These are phyloP conservation scores for Empis stercorea DNA, from an alignment of 2,888 invertebrate species.

Conservation along the genomic window DNA sequence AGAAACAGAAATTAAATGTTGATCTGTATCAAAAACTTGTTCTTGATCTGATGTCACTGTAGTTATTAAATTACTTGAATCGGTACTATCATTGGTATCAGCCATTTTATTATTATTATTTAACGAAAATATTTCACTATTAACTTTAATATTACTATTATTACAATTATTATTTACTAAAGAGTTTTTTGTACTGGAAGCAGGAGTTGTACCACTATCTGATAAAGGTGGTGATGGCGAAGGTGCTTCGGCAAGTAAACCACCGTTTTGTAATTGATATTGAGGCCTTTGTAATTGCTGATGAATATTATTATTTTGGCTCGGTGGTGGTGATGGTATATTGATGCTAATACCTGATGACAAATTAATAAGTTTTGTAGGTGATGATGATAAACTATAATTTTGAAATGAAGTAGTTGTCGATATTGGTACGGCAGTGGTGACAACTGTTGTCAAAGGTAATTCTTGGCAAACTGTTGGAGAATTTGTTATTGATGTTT, in stretches of 20 bases:
- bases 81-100: slow-evolving; percentile 17
- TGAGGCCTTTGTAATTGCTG: slow-evolving; percentile 1
- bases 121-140: slow-evolving; percentile 5
- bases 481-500: slow-evolving; percentile 10
- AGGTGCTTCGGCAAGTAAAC: slow-evolving; percentile 30
- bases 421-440: slow-evolving; percentile 6
- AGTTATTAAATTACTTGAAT: slow-evolving; percentile 5
- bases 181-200: too few relatives aligned
- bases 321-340: slow-evolving; percentile 28
- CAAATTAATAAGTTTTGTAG: slow-evolving; percentile 33
- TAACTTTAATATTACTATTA: slow-evolving; percentile 3
- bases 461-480: slow-evolving; percentile 1
- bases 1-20: too few relatives aligned
- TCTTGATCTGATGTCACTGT: not conserved
- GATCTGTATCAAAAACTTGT: not conserved
- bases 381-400: slow-evolving; percentile 20
- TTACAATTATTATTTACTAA: not conserved
- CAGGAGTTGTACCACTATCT: slow-evolving; percentile 18
- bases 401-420: slow-evolving; percentile 26
- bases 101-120: slow-evolving; percentile 20
- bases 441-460: slow-evolving; percentile 10
- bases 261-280: slow-evolving; percentile 24
- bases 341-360: slow-evolving; percentile 18
- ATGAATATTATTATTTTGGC: slow-evolving; percentile 14
- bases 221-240: slow-evolving; percentile 32